A percentile compares a stretch with the other conserved stretches of the same genome.
Evolutionary conservation across 2,888 invertebrate species (phyloP).

Genomic region (Cryptocephalus moraei): DNA sequence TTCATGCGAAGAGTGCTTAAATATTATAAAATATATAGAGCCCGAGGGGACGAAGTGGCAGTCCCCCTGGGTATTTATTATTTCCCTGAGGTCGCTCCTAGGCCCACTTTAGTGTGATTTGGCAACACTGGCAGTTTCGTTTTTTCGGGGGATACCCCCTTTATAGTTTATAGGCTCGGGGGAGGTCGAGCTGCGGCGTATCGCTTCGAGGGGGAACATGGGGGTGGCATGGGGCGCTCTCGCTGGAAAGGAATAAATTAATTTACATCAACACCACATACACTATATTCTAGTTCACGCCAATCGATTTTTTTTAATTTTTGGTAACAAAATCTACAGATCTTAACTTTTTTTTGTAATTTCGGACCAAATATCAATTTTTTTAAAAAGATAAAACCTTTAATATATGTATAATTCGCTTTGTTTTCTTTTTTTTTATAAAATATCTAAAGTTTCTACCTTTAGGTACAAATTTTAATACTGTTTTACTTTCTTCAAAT

Average conservation of each 20-base stretch:
- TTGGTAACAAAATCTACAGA: conserved; percentile 36
- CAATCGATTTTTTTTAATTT: conserved; percentile 17
- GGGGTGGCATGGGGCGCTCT: conserved; percentile 13
- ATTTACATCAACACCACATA: conserved; percentile 23
- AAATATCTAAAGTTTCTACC: conserved; percentile 39
- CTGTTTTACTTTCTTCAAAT: conserved; percentile 33
- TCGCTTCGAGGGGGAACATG: conserved; percentile 5
- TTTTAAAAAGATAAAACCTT: conserved; percentile 36
- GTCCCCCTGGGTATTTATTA: too few species aligned
- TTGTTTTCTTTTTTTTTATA: conserved; percentile 30
- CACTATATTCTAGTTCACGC: conserved; percentile 34
- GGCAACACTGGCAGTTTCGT: too few species aligned
- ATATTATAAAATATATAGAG: too few species aligned
- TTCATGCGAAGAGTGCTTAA: too few species aligned
- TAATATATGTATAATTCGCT: conserved; percentile 29
- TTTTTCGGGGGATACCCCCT: too few species aligned
- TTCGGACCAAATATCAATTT: conserved; percentile 31
- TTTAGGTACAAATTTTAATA: conserved; percentile 41
- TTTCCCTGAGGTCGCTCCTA: too few species aligned
- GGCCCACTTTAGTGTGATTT: too few species aligned
- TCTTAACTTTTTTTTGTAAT: conserved; percentile 13
- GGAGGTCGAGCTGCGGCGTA: conserved; percentile 5
- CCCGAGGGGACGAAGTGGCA: too few species aligned
- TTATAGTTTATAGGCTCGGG: neutral
- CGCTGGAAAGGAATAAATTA: too few species aligned